Percentiles rank a stretch among this genome's conserved stretches.
phyloP scores from a whole-genome alignment of 2,888 invertebrate species.

The Brachyopa scutellaris region DNA sequence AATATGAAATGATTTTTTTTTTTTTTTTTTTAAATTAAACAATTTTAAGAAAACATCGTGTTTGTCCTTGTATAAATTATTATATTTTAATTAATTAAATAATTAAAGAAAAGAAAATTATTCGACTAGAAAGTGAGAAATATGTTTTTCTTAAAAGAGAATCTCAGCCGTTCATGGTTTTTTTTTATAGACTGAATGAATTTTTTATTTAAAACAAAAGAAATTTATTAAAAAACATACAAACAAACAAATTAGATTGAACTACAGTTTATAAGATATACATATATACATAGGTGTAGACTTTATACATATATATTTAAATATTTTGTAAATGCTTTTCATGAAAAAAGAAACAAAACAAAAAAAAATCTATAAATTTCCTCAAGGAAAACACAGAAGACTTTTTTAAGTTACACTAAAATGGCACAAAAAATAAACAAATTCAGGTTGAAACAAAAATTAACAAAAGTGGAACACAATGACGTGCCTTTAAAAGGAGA shows the following conservation, averaged over 20 bases:
- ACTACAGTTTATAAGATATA: conserved; percentile 54
- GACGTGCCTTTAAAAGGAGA: conserved; percentile 68
- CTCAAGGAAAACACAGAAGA: conserved; percentile 14
- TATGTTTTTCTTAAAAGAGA: conserved; percentile 78
- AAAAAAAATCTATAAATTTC: conserved; percentile 33
- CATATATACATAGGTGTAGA: conserved; percentile 32
- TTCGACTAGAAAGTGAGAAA: conserved; percentile 54
- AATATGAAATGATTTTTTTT: conserved; percentile 53
- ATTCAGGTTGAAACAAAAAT: conserved; percentile 54
- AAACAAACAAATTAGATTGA: conserved; percentile 53
- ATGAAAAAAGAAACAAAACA: conserved; percentile 25
- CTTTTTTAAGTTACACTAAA: conserved; percentile 23
- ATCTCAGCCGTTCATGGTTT: conserved; percentile 78
- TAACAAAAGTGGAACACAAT: conserved; percentile 59
- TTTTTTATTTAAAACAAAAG: conserved; percentile 64
- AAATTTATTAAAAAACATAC: conserved; percentile 44
- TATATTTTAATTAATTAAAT: conserved; percentile 61
- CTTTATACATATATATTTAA: conserved; percentile 52
- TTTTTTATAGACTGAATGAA: conserved; percentile 76
- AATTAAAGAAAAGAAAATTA: conserved; percentile 32
- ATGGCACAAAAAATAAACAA: conserved; percentile 19
- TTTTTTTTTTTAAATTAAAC: too few species aligned
- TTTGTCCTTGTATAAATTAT: conserved; percentile 63
- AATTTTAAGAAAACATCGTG: conserved; percentile 57
- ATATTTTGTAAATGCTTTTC: conserved; percentile 69